A percentile compares a stretch with the other conserved stretches of the same genome.
Evolutionary conservation across 2,888 invertebrate genomes (phyloP).

Genomic region (Cyaniris semiargus): DNA sequence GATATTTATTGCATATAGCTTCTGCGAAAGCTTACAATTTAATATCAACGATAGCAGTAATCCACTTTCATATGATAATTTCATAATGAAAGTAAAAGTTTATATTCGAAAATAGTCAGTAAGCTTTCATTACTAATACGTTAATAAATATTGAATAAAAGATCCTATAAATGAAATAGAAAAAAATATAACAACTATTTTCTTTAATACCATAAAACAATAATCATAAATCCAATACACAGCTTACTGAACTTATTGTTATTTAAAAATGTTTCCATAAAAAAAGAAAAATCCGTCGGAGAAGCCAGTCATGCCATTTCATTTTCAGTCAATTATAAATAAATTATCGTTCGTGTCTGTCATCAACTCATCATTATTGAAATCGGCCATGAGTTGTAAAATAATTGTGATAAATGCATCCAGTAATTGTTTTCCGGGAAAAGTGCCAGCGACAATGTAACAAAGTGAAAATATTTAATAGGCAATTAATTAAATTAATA

Average conservation of each 20-base stretch:
- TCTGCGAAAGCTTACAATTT: background rate
- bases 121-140: background rate
- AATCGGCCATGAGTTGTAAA: background rate
- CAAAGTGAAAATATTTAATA: background rate
- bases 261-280: too few relatives aligned
- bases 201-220: too few relatives aligned
- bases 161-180: too few relatives aligned
- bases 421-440: background rate
- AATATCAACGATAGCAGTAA: background rate
- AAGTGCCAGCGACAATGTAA: background rate
- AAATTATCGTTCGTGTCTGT: background rate
- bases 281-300: background rate
- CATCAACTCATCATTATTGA: background rate
- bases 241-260: too few relatives aligned
- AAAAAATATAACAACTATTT: too few relatives aligned
- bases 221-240: too few relatives aligned
- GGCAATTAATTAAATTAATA: background rate
- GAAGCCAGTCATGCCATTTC: background rate
- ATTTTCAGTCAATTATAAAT: background rate
- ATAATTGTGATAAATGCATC: background rate
- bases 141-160: too few relatives aligned
- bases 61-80: background rate
- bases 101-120: background rate
- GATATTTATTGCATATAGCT: background rate
- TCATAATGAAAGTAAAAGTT: background rate